phyloP scores from a whole-genome alignment of 2,888 invertebrate genomes.

The Charanyca ferruginea region DNA sequence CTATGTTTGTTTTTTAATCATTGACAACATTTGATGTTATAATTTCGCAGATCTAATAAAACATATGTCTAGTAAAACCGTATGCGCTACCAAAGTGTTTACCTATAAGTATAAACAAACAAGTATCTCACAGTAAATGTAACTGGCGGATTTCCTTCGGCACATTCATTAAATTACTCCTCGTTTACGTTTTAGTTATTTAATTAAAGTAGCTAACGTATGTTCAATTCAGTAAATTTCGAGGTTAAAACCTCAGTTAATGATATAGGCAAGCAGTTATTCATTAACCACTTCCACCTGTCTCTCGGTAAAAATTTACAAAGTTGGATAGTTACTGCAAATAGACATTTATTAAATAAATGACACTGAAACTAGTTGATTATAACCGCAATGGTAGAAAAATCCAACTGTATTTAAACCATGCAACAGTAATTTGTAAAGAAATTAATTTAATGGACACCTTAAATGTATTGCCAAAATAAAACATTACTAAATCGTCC shows the following conservation, averaged over 20 bases:
- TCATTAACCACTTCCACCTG: constrained; percentile 25
- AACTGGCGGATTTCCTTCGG: constrained; percentile 58
- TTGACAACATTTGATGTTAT: neutral
- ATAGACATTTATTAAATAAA: constrained; percentile 10
- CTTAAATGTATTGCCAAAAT: constrained; percentile 80
- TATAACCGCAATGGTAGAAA: neutral
- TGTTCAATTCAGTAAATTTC: constrained; percentile 39
- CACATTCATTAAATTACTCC: constrained; percentile 59
- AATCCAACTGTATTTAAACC: neutral
- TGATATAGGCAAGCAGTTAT: constrained; percentile 20
- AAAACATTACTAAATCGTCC: constrained; percentile 84
- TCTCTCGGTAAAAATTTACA: constrained; percentile 16
- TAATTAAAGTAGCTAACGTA: constrained; percentile 46
- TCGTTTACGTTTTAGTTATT: constrained; percentile 60
- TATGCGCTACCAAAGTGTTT: constrained; percentile 29
- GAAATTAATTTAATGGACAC: constrained; percentile 74
- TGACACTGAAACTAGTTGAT: neutral
- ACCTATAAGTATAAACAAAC: constrained; percentile 41
- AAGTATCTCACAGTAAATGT: constrained; percentile 43
- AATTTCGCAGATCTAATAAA: neutral
- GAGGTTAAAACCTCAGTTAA: constrained; percentile 36
- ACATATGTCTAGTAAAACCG: constrained; percentile 1
- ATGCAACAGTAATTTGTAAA: constrained; percentile 67
- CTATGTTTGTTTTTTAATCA: neutral
- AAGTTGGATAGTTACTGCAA: constrained; percentile 4